Base-by-base conservation (phyloP, 2,113 vertebrate genomes). In the Loxodonta africana region DNA sequence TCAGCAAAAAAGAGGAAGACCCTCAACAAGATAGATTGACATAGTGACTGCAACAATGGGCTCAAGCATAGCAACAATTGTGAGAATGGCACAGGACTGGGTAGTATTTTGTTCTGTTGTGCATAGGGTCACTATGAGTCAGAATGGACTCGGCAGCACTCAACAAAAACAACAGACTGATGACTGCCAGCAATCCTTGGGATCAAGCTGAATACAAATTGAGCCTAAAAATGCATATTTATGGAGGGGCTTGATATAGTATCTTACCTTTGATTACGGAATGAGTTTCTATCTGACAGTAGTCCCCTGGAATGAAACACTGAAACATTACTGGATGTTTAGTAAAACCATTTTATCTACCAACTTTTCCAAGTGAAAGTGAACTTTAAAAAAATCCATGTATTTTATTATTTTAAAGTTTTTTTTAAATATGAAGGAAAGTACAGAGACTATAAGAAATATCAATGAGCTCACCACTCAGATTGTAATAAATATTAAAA, bases 281-380 rank as follows among this genome's bases (percentile, higher is more conserved):
- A 28, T 41, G 26, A 82, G 25, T 81, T 88, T 95, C 74, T 83
- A 4, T 60, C 69, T 90, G 33, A 37, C 83, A 94, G 1, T 57
- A 69, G 15, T 63, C 53, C 30, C 84, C 25, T 53, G 48, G 26
- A 94, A 51, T 53, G 69, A 84, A 93, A 57, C 28, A 71, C 7
- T 92, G 57, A n/a, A 90, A 28, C 8, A 63, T 83, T 63, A 91
- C 37, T 77, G 48, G 3, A 37, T 86, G 21, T 80, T 95, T 95
- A 51, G 65, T 86, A 91, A 93, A 96, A 96, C 28, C 26, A 60
- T 81, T 86, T 88, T 69, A 80, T 63, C 25, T 46, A 62, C 28
- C 41, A 83, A 30, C 63, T 96, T 90, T 89, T 65, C n/a, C 53
- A 57, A 95, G 33, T 88, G 18, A 91, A 97, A 89, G 65, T 81